Evolutionary conservation across 2,113 vertebrate genomes (phyloP).

Genomic region (Jacana jacana): DNA sequence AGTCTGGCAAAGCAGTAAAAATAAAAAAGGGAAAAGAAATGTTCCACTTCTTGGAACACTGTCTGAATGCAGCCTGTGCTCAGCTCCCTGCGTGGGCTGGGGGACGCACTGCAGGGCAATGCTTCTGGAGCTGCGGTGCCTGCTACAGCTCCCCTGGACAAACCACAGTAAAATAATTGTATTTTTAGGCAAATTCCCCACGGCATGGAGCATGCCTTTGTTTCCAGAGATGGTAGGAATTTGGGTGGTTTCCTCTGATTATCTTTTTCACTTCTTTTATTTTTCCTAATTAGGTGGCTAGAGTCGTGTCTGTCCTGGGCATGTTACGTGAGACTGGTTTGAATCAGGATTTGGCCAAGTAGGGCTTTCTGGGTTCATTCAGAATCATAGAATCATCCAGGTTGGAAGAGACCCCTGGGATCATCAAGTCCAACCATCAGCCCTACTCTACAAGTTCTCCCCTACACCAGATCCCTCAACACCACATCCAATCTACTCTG

Average conservation of each 20-base stretch:
- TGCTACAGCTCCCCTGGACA: not conserved
- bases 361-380: not conserved
- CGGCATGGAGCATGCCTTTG: not conserved
- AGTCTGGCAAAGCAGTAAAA: not conserved
- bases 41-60: not conserved
- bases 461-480: no score
- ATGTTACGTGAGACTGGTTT: not conserved
- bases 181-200: not conserved
- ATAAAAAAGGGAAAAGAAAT: no score
- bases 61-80: not conserved
- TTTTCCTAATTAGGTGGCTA: not conserved
- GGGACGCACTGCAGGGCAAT: not conserved
- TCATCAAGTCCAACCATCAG: no score
- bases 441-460: no score
- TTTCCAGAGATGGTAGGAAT: not conserved
- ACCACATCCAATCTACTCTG: no score
- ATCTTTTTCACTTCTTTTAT: no score
- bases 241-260: not conserved
- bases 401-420: no score
- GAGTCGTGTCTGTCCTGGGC: not conserved
- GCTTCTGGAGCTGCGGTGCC: not conserved
- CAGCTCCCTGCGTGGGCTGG: not conserved
- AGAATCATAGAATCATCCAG: no score
- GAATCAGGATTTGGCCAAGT: not conserved
- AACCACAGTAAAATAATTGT: not conserved